Conservation (phyloP, 2,888 invertebrate species). For the Pherbina coryleti region DNA sequence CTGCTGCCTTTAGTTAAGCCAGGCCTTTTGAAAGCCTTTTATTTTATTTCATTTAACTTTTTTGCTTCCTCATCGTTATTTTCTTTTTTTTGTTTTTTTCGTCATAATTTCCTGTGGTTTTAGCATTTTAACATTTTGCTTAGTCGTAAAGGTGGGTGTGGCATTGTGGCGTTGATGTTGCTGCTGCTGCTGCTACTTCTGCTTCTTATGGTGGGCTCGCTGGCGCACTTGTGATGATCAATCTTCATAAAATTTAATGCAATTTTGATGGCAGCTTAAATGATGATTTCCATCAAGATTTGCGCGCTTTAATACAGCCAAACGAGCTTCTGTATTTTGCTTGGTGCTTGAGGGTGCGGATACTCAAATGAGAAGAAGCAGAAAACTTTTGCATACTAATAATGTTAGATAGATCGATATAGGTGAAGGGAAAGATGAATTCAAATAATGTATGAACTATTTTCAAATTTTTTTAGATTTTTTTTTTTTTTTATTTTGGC, state of each 20-base stretch:
- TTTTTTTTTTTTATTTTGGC: too few relatives aligned
- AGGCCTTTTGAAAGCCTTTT: slow-evolving; percentile 6
- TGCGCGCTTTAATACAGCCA: slow-evolving; percentile 19
- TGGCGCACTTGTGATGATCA: slow-evolving; percentile 29
- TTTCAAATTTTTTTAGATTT: too few relatives aligned
- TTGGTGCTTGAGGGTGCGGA: not conserved
- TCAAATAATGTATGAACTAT: too few relatives aligned
- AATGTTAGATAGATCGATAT: too few relatives aligned
- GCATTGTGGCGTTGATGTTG: not conserved
- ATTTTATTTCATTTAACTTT: not conserved
- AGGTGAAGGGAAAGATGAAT: too few relatives aligned
- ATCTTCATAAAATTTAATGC: slow-evolving; percentile 39
- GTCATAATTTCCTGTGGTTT: slow-evolving; percentile 17
- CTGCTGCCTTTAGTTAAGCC: not conserved
- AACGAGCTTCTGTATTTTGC: slow-evolving; percentile 18
- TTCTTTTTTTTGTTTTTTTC: not conserved
- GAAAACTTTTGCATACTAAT: too few relatives aligned
- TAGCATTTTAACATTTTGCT: slow-evolving; percentile 24
- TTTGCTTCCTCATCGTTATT: too few relatives aligned
- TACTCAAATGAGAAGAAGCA: not conserved
- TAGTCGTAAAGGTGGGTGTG: slow-evolving; percentile 23
- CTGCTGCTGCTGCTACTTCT: not conserved
- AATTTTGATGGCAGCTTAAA: slow-evolving; percentile 39
- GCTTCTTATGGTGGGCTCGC: slow-evolving; percentile 16
- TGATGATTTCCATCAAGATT: slow-evolving; percentile 39